Evolutionary conservation across 2,113 vertebrate genomes (phyloP).

Genomic region (Sapajus apella): DNA sequence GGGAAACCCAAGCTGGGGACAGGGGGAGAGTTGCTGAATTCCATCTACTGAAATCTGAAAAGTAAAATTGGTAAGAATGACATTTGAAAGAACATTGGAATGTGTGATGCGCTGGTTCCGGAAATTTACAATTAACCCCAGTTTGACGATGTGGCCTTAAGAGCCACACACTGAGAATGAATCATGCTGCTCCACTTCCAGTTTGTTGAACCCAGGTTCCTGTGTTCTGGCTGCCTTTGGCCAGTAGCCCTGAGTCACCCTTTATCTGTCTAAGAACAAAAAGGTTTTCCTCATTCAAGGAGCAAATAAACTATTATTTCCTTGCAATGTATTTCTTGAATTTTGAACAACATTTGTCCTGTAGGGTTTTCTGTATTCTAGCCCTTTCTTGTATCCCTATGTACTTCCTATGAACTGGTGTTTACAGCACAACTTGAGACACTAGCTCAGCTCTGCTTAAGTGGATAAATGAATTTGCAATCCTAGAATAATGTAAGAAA

Average conservation of each 20-base stretch:
- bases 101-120: background rate
- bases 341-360: too few species aligned
- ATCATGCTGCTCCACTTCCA: too few species aligned
- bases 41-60: background rate
- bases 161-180: background rate
- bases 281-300: too few species aligned
- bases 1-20: fast-evolving
- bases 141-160: background rate
- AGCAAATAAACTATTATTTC: too few species aligned
- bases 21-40: background rate
- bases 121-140: background rate
- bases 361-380: too few species aligned
- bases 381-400: too few species aligned
- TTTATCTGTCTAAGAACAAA: too few species aligned
- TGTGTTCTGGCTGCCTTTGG: background rate
- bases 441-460: background rate
- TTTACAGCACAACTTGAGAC: background rate
- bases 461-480: background rate
- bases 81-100: background rate
- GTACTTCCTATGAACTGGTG: too few species aligned
- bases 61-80: background rate
- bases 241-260: background rate
- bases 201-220: background rate
- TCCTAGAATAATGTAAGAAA: background rate
- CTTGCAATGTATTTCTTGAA: too few species aligned